Conservation (phyloP, 2,888 invertebrate genomes). For the Tenthredo livida region DNA sequence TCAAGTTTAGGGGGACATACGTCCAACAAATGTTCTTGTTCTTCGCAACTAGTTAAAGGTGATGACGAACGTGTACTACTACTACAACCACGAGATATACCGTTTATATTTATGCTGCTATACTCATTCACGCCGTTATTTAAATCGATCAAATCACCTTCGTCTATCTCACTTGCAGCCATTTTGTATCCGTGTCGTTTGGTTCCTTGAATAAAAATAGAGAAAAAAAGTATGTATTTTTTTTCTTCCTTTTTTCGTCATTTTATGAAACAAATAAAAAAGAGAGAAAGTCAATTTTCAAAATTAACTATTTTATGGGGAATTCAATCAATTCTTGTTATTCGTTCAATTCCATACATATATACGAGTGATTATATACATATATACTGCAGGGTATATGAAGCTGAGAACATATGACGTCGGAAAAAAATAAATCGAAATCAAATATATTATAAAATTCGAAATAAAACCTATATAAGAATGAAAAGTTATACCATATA, state of each 20-base stretch:
- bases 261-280: neutral
- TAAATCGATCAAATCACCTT: conserved; percentile 74
- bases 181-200: conserved; percentile 36
- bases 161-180: conserved; percentile 62
- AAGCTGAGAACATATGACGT: neutral
- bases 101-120: neutral
- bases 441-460: too few species aligned
- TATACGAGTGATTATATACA: too few species aligned
- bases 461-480: neutral
- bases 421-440: neutral
- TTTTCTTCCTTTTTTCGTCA: neutral
- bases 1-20: conserved; percentile 75
- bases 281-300: neutral
- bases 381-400: neutral
- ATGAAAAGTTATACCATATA: neutral
- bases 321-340: too few species aligned
- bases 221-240: neutral
- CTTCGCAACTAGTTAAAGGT: conserved; percentile 64
- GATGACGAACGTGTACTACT: conserved; percentile 41
- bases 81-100: conserved; percentile 46
- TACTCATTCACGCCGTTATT: conserved; percentile 62
- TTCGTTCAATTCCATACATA: too few species aligned
- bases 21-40: conserved; percentile 75
- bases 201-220: neutral
- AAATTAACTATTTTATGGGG: too few species aligned